Evolutionary conservation across 2,797 vertebrate genomes (phyloP).

Genomic region (Sitta carolinensis): DNA sequence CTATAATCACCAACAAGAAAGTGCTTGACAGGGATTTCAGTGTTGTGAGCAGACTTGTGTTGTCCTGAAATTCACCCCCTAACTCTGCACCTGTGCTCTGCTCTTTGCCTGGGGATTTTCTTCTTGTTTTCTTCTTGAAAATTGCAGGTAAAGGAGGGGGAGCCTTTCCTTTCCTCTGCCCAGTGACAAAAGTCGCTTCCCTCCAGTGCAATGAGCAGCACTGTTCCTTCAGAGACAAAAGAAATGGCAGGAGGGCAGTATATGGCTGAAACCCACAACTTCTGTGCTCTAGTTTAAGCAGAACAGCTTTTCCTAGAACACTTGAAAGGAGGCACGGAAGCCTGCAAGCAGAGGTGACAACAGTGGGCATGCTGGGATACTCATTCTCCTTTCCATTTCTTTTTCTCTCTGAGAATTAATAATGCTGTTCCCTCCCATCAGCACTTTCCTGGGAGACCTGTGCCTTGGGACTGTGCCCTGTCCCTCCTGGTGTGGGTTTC

Average conservation of each 20-base stretch:
- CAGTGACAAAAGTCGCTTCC: neutral
- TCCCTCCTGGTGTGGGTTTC: neutral
- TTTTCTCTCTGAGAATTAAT: neutral
- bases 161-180: neutral
- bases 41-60: neutral
- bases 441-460: neutral
- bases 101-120: neutral
- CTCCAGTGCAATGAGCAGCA: neutral
- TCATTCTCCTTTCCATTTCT: neutral
- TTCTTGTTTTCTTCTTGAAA: neutral
- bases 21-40: neutral
- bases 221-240: neutral
- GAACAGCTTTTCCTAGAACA: neutral
- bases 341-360: neutral
- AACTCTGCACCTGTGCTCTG: rapidly evolving
- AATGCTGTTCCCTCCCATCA: neutral
- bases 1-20: neutral
- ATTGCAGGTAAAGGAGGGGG: neutral
- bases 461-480: neutral
- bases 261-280: neutral
- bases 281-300: neutral
- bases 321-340: neutral
- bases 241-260: neutral
- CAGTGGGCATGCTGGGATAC: neutral
- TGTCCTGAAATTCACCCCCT: neutral